Conservation (phyloP, 1,140 invertebrate species). For the Rhopalosiphum padi region DNA sequence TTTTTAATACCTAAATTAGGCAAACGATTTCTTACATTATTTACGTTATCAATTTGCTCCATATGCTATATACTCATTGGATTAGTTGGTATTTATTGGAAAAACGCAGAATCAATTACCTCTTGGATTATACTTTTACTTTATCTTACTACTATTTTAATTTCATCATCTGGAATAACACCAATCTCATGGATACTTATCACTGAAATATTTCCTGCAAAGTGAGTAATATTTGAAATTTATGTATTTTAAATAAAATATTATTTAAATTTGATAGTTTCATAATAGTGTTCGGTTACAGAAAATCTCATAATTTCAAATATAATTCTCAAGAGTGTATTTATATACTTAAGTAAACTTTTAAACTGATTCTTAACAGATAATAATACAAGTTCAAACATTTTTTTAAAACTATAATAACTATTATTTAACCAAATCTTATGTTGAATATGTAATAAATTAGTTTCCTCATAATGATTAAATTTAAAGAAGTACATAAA, state of each 20-base stretch:
- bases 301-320: too few relatives aligned
- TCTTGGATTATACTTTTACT: slow-evolving; percentile 27
- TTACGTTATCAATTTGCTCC: not conserved
- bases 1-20: not conserved
- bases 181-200: slow-evolving; percentile 56
- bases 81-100: not conserved
- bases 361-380: too few relatives aligned
- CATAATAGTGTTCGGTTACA: too few relatives aligned
- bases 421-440: too few relatives aligned
- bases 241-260: not conserved
- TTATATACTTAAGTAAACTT: too few relatives aligned
- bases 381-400: too few relatives aligned
- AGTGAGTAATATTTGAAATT: slow-evolving; percentile 50
- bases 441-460: too few relatives aligned
- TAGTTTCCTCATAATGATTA: too few relatives aligned
- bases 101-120: not conserved
- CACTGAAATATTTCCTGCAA: slow-evolving; percentile 57
- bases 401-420: too few relatives aligned
- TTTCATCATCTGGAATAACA: not conserved
- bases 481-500: too few relatives aligned
- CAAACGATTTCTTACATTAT: slow-evolving; percentile 14
- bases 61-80: slow-evolving; percentile 23
- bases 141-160: not conserved
- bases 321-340: too few relatives aligned
- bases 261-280: too few relatives aligned